Percentiles rank a stretch among this genome's conserved stretches.
These are phyloP conservation scores for Henicopernis longicauda DNA, from an alignment of 2,113 vertebrate genomes.

Conservation along the genomic window DNA sequence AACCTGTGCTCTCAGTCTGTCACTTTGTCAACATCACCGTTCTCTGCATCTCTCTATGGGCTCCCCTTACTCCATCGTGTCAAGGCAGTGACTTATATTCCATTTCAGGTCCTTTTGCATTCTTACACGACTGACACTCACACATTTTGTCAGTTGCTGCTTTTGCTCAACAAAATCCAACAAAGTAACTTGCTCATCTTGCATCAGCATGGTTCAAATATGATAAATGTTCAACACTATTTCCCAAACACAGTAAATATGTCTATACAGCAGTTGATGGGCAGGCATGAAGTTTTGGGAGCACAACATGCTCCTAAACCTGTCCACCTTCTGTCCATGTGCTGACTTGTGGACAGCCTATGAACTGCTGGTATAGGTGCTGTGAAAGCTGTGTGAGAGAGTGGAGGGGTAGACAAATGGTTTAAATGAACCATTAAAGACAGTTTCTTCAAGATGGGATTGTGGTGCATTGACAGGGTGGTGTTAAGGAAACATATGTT, in stretches of 20 bases:
- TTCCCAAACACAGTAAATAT: not conserved
- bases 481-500: constrained; percentile 11
- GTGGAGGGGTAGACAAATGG: not conserved
- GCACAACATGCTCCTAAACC: not conserved
- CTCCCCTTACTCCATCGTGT: rapidly evolving
- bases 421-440: not conserved
- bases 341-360: not conserved
- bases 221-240: not conserved
- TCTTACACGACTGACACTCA: not conserved
- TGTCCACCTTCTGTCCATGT: not conserved
- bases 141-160: not conserved
- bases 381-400: not conserved
- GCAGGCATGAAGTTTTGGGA: not conserved
- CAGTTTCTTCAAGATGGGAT: not conserved
- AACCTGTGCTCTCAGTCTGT: not conserved
- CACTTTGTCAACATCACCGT: not conserved
- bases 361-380: not conserved
- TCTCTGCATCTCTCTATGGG: not conserved
- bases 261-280: not conserved
- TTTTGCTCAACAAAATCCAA: not conserved
- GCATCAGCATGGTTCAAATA: not conserved
- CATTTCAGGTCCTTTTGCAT: not conserved
- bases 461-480: not conserved
- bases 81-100: not conserved
- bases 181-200: not conserved